phyloP scores from a whole-genome alignment of 2,113 vertebrate genomes.

The Hippocampus guttulatus region DNA sequence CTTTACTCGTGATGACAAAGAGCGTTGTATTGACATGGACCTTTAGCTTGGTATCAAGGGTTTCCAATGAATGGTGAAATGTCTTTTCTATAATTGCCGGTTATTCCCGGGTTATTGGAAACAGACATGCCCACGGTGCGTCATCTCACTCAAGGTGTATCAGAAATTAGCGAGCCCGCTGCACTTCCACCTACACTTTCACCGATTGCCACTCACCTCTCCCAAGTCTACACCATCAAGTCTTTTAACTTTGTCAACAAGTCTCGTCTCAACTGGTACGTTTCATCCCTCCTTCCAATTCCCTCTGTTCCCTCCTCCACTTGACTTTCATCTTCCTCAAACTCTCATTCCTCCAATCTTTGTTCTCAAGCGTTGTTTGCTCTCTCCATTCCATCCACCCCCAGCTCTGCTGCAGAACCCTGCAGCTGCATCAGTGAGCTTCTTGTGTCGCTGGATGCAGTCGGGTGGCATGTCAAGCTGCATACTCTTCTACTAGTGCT shows the following conservation, averaged over 20 bases:
- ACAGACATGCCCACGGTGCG: background rate
- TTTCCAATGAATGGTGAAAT: background rate
- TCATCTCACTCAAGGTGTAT: slow-evolving; percentile 9
- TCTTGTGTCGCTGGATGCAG: background rate
- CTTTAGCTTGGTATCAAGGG: background rate
- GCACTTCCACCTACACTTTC: slow-evolving; percentile 40
- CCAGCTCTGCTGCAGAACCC: background rate
- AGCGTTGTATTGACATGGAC: background rate
- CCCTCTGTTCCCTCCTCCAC: background rate
- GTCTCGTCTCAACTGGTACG: background rate
- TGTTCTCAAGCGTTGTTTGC: background rate
- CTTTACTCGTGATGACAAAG: no score
- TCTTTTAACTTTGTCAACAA: slow-evolving; percentile 16
- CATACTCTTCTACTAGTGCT: background rate
- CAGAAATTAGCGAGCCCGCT: slow-evolving; percentile 23
- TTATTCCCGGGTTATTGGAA: background rate
- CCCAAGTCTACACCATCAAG: slow-evolving; percentile 32
- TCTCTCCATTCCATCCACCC: background rate
- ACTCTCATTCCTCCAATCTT: background rate
- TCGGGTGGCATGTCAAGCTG: background rate
- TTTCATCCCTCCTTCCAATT: slow-evolving; percentile 4
- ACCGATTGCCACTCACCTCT: slow-evolving; percentile 12
- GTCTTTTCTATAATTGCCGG: background rate
- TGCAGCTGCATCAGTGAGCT: background rate
- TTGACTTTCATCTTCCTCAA: background rate